Base-by-base conservation (phyloP, 1,140 invertebrate genomes). In the Aphidius gifuensis region DNA sequence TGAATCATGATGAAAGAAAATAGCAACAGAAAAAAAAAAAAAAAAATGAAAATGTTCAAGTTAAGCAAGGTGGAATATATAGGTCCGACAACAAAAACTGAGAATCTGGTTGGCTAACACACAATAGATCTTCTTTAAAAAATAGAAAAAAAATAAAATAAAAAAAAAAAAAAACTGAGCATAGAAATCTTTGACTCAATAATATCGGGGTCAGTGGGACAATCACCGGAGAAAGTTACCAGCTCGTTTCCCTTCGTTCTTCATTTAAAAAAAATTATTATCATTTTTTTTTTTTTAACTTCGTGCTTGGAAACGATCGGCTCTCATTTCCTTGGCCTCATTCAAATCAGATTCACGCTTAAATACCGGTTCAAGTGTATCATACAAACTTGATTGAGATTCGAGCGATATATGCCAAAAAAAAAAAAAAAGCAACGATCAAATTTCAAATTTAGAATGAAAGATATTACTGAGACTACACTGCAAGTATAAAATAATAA, bases 171-270 rank as follows among this genome's bases (percentile, higher is more conserved):
- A 54, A 42, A 54, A 54, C 11, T 23, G 11, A 55, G 68, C 66
- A 69, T 69, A 73, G 71, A 76, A 73, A 75, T 75, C 68, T 74
- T 70, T 58, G 61, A 71, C 60, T 70, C 60, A 68, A 74, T 77
- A 70, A 79, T 76, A 79, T 79, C 69, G 73, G 71, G 77, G 77
- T 78, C 71, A 79, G 74, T 79, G 45, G 76, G 69, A 74, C 75
- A 72, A 78, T 78, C 75, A 75, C 64, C 72, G 70, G 76, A 77
- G 77, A 79, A 78, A 78, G 77, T 79, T 77, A 71, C 64, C 66
- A 67, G 66, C 64, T 72, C 68, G 64, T 71, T 71, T 73, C 68
- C 69, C 68, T 62, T 67, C 58, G 58, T 57, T 67, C 64, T 63
- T 61, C 64, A 32, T 32, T 32, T 3, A 32, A 32, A 32, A 32